phyloP scores from a whole-genome alignment of 2,113 vertebrate genomes.

The Pagrus major region DNA sequence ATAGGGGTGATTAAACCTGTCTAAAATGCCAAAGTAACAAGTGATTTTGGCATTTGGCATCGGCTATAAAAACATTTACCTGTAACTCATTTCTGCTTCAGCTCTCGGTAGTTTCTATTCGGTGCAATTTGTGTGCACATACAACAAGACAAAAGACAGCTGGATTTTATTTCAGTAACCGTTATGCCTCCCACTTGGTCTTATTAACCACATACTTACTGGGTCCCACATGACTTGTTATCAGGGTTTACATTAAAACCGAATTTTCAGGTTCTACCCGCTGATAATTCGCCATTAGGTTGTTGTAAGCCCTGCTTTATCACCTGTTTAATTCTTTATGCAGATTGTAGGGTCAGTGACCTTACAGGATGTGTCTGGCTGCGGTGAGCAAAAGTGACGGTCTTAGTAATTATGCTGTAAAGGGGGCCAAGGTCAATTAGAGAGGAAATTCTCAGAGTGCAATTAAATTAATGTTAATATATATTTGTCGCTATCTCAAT shows the following conservation, averaged over 20 bases:
- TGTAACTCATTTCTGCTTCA: slow-evolving; percentile 27
- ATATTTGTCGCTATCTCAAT: slow-evolving; percentile 63
- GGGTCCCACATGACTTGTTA: slow-evolving; percentile 73
- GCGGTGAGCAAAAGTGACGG: slow-evolving; percentile 48
- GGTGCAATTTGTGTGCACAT: slow-evolving; percentile 10
- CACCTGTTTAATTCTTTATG: slow-evolving; percentile 78
- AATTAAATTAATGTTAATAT: slow-evolving; percentile 78
- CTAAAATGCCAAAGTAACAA: slow-evolving; percentile 53
- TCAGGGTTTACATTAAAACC: slow-evolving; percentile 75
- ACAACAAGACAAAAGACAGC: slow-evolving; percentile 51
- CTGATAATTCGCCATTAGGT: slow-evolving; percentile 76
- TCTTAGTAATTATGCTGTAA: slow-evolving; percentile 72
- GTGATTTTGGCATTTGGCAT: slow-evolving; percentile 53
- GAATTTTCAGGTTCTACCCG: slow-evolving; percentile 67
- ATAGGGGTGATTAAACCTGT: slow-evolving; percentile 19
- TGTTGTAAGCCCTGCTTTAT: slow-evolving; percentile 72
- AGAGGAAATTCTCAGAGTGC: slow-evolving; percentile 61
- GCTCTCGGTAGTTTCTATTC: slow-evolving; percentile 31
- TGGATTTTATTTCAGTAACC: slow-evolving; percentile 72
- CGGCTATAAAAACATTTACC: slow-evolving; percentile 37
- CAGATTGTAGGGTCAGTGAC: slow-evolving; percentile 76
- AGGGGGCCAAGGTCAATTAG: slow-evolving; percentile 68
- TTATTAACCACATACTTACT: slow-evolving; percentile 73
- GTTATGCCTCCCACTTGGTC: slow-evolving; percentile 78
- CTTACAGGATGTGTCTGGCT: slow-evolving; percentile 69